Conservation (phyloP, 2,797 vertebrate species). For the Numenius phaeopus region DNA sequence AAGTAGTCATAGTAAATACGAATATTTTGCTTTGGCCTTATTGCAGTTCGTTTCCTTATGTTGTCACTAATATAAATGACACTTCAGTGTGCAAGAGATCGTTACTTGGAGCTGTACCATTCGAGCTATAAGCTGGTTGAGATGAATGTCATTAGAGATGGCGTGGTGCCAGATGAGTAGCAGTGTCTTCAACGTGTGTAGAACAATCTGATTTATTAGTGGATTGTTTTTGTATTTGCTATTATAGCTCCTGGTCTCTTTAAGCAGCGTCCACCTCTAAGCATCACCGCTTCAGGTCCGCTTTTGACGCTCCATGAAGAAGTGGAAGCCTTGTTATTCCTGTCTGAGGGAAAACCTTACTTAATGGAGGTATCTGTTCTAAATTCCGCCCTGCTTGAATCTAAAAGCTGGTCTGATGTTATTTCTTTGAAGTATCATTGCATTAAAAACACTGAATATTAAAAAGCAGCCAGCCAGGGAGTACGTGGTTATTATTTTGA, state of each 20-base stretch:
- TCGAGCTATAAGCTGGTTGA: background rate
- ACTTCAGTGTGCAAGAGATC: background rate
- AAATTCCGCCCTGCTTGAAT: background rate
- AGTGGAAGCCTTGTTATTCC: slow-evolving; percentile 91
- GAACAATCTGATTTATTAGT: slow-evolving; percentile 38
- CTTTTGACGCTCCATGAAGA: slow-evolving; percentile 91
- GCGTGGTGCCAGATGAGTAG: background rate
- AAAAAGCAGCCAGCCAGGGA: background rate
- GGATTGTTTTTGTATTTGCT: slow-evolving; percentile 56
- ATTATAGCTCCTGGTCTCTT: slow-evolving; percentile 86
- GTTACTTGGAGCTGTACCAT: background rate
- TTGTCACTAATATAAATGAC: background rate
- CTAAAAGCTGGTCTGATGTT: background rate
- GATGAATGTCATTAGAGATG: background rate
- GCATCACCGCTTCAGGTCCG: slow-evolving; percentile 77
- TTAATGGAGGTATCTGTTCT: slow-evolving; percentile 89
- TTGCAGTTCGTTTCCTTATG: background rate
- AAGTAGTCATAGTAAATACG: background rate
- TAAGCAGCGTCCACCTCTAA: slow-evolving; percentile 82
- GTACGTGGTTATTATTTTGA: background rate
- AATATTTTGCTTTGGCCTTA: background rate
- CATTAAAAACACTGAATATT: background rate
- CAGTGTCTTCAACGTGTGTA: background rate
- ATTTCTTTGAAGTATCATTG: background rate
- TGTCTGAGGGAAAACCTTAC: slow-evolving; percentile 93